Evolutionary conservation across 2,888 invertebrate genomes (phyloP), one percentile per base, ranked within the genome.

Genomic region (Eueremaeus valkanovi): DNA sequence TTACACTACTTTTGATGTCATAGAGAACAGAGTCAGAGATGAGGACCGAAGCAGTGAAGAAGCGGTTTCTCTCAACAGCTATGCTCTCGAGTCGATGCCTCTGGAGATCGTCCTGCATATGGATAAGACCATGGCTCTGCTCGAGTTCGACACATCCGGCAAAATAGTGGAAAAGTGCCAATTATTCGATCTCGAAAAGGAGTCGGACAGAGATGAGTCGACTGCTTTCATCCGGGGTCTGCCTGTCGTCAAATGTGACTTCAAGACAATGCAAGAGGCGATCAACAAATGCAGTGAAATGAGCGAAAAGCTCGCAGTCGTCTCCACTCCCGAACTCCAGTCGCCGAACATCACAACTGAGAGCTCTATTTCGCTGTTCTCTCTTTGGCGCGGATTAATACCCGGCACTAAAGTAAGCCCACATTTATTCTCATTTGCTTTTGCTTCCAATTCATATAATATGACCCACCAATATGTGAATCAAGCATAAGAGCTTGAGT

Each of bases 161-260:
- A 40, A 61, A 40, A 11, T 68, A 5, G 21, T 76, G 0, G 68
- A 58, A 24, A 33, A 42, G 16, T 76, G 76, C 68, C 55, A 68
- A 76, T 31, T 76, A 11, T 76, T 70, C 27, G 76, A 76, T 42
- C 24, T 76, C 18, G 76, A 76, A 49, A 76, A 75, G 36, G 72
- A 76, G 21, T 33, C 73, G 2, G 73, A 73, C 1, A 73, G 18
- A 9, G 73, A 61, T 16, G 31, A 58, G 24, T 18, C 21, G 11
- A 33, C 40, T 21, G 75, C 70, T 9, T 2, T 36, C 0, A 36
- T 5, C 18, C 75, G 29, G 31, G 72, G 51, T 31, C 11, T 72
- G 18, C 74, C 63, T n/a, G 24, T 72, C 42, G 24, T 75, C n/a
- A 68, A 29, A n/a, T 49, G 31, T 33, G 75, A 75, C 36, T 75